Base-by-base conservation (phyloP, 1,140 invertebrate genomes). In the Drosophila busckii region DNA sequence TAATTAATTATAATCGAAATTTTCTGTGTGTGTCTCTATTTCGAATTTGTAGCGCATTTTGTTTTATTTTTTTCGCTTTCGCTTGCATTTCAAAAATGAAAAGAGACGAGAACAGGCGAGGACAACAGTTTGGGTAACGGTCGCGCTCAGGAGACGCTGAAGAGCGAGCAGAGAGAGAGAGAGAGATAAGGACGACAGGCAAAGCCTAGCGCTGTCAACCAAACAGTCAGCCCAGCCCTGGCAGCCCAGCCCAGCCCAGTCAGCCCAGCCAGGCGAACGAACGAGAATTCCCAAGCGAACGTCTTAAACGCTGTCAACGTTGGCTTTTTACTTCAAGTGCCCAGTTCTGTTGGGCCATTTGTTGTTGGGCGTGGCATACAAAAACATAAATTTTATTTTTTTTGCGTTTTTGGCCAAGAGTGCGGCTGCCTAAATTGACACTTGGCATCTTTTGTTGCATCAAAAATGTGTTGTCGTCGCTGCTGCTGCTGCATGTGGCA, bases 51-150 rank as follows among this genome's bases (percentile, higher is more conserved):
- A n/a, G n/a, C n/a, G n/a, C n/a, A n/a, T n/a, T 16, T 35, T 20
- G 25, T 41, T 42, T 31, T 42, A 28, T 22, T 26, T 28, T 34
- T 38, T 41, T 62, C 49, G 29, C 31, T 46, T 61, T 73, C 19
- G 68, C 75, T 68, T 82, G 75, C 75, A 73, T 80, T 82, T 80
- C n/a, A n/a, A 80, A 80, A 82, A 80, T 80, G 75, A 73, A 80
- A 71, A 65, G 73, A 82, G n/a, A n/a, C n/a, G n/a, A n/a, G 69
- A 80, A 69, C 68, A 78, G 68, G 63, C 73, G 50, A 64, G 70
- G 68, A 78, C 64, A 80, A 71, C n/a, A n/a, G n/a, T n/a, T n/a
- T n/a, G n/a, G n/a, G n/a, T n/a, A n/a, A n/a, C n/a, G n/a, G n/a
- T n/a, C n/a, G n/a, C n/a, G n/a, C n/a, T n/a, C n/a, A n/a, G n/a